Conservation (phyloP, 2,888 invertebrate genomes). For the Leucoma salicis region DNA sequence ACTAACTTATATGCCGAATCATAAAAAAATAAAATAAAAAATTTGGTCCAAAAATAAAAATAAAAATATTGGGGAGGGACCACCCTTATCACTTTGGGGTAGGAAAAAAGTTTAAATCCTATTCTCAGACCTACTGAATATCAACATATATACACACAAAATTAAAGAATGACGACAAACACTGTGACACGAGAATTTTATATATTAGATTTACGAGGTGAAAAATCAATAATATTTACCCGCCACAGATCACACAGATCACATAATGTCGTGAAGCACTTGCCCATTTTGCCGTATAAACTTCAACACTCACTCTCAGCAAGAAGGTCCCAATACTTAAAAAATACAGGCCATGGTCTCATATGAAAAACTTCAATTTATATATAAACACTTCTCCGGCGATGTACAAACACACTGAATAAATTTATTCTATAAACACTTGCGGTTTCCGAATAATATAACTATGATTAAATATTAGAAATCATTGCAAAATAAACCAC, state of each 20-base stretch:
- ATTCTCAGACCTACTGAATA: no score
- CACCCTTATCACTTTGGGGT: no score
- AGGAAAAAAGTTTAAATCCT: no score
- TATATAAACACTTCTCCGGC: background rate
- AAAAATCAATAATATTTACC: slow-evolving; percentile 16
- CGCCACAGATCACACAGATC: slow-evolving; percentile 18
- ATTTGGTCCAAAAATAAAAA: no score
- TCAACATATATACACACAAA: no score
- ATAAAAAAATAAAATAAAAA: no score
- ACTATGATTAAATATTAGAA: background rate
- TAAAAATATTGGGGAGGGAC: no score
- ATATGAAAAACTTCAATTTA: background rate
- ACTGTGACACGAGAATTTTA: no score
- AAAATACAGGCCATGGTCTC: background rate
- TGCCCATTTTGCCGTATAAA: slow-evolving; percentile 13
- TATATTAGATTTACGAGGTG: no score
- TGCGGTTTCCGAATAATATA: background rate
- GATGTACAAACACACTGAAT: background rate
- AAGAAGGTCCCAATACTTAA: background rate
- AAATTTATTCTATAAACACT: background rate
- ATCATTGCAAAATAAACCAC: background rate
- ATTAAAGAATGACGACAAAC: no score
- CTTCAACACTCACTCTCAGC: background rate
- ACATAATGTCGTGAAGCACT: slow-evolving; percentile 15
- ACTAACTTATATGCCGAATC: no score